phyloP scores from a whole-genome alignment of 2,113 vertebrate genomes.

The Otis tarda region DNA sequence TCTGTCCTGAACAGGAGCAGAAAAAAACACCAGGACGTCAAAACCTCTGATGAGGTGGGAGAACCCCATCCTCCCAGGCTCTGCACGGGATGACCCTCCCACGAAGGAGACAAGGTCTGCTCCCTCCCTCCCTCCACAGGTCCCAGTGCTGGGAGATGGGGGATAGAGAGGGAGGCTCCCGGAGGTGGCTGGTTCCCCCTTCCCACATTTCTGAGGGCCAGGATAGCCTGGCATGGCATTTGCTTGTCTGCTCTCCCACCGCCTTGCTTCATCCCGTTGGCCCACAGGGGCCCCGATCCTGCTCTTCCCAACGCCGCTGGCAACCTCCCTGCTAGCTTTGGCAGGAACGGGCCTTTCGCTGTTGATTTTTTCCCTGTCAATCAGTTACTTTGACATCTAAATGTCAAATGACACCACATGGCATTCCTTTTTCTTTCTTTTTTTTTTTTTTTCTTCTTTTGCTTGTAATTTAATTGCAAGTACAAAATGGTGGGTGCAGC shows the following conservation, averaged over 20 bases:
- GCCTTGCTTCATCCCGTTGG: background rate
- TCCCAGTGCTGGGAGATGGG: background rate
- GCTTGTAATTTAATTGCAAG: conserved; percentile 52
- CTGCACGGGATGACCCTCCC: background rate
- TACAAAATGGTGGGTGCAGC: conserved; percentile 52
- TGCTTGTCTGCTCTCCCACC: background rate
- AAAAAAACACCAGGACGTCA: background rate
- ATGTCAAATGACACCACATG: conserved; percentile 69
- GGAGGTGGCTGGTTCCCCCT: background rate
- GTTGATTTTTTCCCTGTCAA: conserved; percentile 63
- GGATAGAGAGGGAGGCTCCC: background rate
- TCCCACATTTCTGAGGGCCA: background rate
- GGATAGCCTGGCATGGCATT: background rate
- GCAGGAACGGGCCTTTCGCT: conserved; percentile 49
- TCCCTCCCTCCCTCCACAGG: rapidly evolving
- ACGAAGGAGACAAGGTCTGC: rapidly evolving
- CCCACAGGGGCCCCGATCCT: background rate
- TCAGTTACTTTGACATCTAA: conserved; percentile 67
- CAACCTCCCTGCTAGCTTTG: conserved; percentile 17
- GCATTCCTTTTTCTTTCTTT: background rate
- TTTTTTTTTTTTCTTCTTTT: no score
- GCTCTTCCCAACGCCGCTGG: conserved; percentile 17
- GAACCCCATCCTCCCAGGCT: background rate
- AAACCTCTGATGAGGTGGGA: background rate
- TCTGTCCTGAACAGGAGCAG: background rate